Base-by-base conservation (phyloP, 2,888 invertebrate species). In the Chrysotoxum bicinctum region DNA sequence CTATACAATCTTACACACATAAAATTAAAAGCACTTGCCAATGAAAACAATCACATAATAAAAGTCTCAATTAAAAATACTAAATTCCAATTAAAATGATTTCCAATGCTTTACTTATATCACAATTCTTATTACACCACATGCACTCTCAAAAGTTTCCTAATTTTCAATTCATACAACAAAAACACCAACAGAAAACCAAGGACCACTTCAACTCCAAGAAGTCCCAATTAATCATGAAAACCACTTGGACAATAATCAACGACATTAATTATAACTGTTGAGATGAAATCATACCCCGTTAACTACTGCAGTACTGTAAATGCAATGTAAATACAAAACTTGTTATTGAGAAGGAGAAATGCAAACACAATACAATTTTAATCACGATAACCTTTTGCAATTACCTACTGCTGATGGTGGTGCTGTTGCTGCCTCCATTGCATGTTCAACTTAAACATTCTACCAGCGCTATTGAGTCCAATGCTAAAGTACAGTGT, bases 371-470 rank as follows among this genome's bases (percentile, higher is more conserved):
- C 62, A 73, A 68, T 68, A 37, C 43, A 76, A 69, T 84, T 84
- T 80, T 70, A 58, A 80, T 84, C 75, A 75, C 80, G 84, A 84
- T 84, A 75, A 84, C 84, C 84, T 84, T 77, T 80, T 72, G 75
- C 83, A 84, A 70, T 73, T 79, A 52, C 50, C n/a, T n/a, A 23
- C 40, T 23, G 23, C 3, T 23, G 40, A 21, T 23, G 21, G 21
- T 12, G 9, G 26, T 43, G 45, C 16, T 19, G 45, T 30, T 62
- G 45, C 30, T 45, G 45, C 21, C n/a, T 68, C 43, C 48, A 73
- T 54, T 79, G 70, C 75, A 80, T 84, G 80, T 80, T 80, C 43
- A 75, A 75, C 75, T 80, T 75, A 43, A 79, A 70, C 66, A 80
- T 80, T 75, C 58, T 60, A 50, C 74, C 60, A 72, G 19, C 26